A percentile compares a stretch with the other conserved stretches of the same genome.
Evolutionary conservation across 2,888 invertebrate species (phyloP).

Genomic region (Zygogramma bicolorata): DNA sequence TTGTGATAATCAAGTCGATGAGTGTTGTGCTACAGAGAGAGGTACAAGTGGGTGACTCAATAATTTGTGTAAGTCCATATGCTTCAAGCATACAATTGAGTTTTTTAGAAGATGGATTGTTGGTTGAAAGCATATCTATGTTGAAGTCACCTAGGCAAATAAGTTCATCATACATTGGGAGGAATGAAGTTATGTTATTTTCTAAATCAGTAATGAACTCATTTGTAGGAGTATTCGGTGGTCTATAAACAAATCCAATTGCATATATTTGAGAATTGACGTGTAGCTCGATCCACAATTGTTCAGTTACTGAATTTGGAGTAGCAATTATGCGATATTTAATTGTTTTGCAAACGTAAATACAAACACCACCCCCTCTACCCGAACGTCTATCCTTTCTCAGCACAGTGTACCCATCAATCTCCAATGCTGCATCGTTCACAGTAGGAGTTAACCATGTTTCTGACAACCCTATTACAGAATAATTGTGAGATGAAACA

Average conservation of each 20-base stretch:
- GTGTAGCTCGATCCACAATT: background rate
- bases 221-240: no score
- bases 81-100: background rate
- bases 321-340: no score
- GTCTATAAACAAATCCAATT: background rate
- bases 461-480: background rate
- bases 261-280: background rate
- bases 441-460: background rate
- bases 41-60: background rate
- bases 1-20: background rate
- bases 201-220: no score
- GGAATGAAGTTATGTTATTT: no score
- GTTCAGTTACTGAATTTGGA: no score
- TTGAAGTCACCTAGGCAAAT: background rate
- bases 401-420: background rate
- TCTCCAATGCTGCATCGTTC: background rate
- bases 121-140: background rate
- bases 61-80: background rate
- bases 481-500: background rate
- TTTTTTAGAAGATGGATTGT: background rate
- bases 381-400: background rate
- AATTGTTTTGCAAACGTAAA: background rate
- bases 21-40: background rate
- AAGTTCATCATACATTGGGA: no score
- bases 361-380: background rate